Base-by-base conservation (phyloP, 35 echinoderm and acorn worm species). In the Hemicentrotus pulcherrimus region DNA sequence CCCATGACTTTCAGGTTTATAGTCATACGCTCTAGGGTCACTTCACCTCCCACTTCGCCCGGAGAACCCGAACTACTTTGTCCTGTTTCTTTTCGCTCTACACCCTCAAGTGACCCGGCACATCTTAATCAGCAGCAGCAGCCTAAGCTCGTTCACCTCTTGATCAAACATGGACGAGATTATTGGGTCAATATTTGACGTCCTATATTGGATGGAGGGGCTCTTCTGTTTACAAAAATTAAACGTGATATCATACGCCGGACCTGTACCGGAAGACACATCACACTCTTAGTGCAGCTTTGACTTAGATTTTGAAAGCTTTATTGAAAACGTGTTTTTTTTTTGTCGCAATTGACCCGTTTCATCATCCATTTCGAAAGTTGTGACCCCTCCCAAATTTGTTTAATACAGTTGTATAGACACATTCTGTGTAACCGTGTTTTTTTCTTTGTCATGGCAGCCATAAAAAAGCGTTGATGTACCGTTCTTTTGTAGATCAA, bases 101-200 rank as follows among this genome's bases (percentile, higher is more conserved):
- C 0, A 78, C 24, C 19, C 22, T 78, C 19, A 78, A 18, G 28
- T 78, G 65, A 78, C 65, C 65, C 65, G 65, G 28, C 65, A 22
- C 65, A 78, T 78, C 19, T 78, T 8, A 4, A n/a, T n/a, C 65
- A 78, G 4, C 65, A 2, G n/a, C 50, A 10, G 52, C 52, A 59
- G 52, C 52, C 16, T 78, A 78, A 78, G 65, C 65, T 78, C 65
- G 65, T 78, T 78, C 65, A 78, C 65, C 65, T 78, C 19, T 78
- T 78, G 65, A 78, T 22, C 65, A 78, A 78, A 78, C 65, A 78
- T 5, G 65, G 65, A 28, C 65, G 24, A 78, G 65, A 78, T 78
- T 78, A 78, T 78, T 78, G 65, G 65, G 65, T 78, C 65, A 78
- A 78, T 78, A 78, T 78, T 78, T 78, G 65, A 78, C 19, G 28